Evolutionary conservation across 2,113 vertebrate genomes (phyloP), one percentile per base, ranked within the genome.

Genomic region (Halcyon malimbica): DNA sequence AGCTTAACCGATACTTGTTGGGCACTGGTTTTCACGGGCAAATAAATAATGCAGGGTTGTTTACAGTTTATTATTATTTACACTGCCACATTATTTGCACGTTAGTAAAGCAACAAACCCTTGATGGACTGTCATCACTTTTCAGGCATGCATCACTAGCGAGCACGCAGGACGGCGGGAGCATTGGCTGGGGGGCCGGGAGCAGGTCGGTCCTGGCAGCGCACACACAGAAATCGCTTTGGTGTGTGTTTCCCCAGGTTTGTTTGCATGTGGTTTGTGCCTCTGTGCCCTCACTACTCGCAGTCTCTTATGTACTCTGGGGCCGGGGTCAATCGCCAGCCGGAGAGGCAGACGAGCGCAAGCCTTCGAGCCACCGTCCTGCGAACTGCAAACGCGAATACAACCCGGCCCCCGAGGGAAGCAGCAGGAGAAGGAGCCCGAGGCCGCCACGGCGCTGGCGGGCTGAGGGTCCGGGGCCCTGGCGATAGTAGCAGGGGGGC

Each of bases 41-140:
- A 96, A 95, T 95, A 95, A 96, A 96, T 77, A 97, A 96, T 57
- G 70, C 23, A 24, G 81, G 13, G 33, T 74, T 97, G 95, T 96
- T 98, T 97, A 93, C 78, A 77, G 82, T 96, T 97, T 96, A 95
- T 97, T 96, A 94, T 97, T 96, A 97, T 97, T 97, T 97, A 97
- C 87, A 82, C 75, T 63, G 87, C 92, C 91, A 83, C 83, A 83
- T 93, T 97, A 95, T 92, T 97, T 94, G 92, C 94, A 64, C 42
- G 35, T 93, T 96, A 96, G 96, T 91, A 97, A 97, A 96, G 75
- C 95, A 91, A 90, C 89, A 23, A 86, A 81, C 31, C 77, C 90
- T 93, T 97, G 98, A 97, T 86, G 94, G 97, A 97, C 97, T 96
- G 97, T 96, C 97, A 97, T 91, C 94, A 78, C 96, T 97, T 96